phyloP scores from a whole-genome alignment of 2,797 vertebrate species.

The Gallinago nigripennis region DNA sequence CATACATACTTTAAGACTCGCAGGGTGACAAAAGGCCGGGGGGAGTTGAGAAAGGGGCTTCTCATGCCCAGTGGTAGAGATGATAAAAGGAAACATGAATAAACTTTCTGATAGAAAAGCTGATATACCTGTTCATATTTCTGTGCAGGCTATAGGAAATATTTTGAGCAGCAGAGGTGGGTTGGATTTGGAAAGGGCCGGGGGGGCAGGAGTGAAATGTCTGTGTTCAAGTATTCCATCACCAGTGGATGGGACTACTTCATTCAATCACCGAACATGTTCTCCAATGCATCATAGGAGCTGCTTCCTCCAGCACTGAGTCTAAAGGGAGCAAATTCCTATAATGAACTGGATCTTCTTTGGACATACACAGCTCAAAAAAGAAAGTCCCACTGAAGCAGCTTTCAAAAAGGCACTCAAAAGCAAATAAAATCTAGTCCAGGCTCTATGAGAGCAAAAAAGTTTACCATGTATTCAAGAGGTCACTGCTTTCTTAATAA shows the following conservation, averaged over 20 bases:
- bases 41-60: slow-evolving; percentile 71
- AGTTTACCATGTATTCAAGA: slow-evolving; percentile 85
- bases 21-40: slow-evolving; percentile 80
- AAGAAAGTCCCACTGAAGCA: slow-evolving; percentile 89
- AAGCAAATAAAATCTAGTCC: slow-evolving; percentile 91
- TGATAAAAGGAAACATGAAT: slow-evolving; percentile 70
- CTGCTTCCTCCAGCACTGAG: slow-evolving; percentile 53
- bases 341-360: slow-evolving; percentile 73
- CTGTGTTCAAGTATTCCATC: slow-evolving; percentile 88
- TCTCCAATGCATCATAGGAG: slow-evolving; percentile 71
- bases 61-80: slow-evolving; percentile 76
- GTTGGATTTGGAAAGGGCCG: slow-evolving; percentile 58
- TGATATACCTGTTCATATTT: slow-evolving; percentile 80
- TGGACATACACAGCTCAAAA: slow-evolving; percentile 80
- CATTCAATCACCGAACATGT: slow-evolving; percentile 70
- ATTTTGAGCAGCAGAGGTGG: slow-evolving; percentile 83
- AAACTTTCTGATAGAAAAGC: slow-evolving; percentile 83
- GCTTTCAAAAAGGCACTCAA: slow-evolving; percentile 99
- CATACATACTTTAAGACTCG: slow-evolving; percentile 84
- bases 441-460: slow-evolving; percentile 93
- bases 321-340: slow-evolving; percentile 65
- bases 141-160: slow-evolving; percentile 85
- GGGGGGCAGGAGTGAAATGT: slow-evolving; percentile 76
- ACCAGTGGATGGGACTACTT: slow-evolving; percentile 80
- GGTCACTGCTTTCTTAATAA: slow-evolving; percentile 87